A percentile compares a stretch with the other conserved stretches of the same genome.
phyloP scores from a whole-genome alignment of 2,113 vertebrate genomes.

The Cyprinodon tularosa region DNA sequence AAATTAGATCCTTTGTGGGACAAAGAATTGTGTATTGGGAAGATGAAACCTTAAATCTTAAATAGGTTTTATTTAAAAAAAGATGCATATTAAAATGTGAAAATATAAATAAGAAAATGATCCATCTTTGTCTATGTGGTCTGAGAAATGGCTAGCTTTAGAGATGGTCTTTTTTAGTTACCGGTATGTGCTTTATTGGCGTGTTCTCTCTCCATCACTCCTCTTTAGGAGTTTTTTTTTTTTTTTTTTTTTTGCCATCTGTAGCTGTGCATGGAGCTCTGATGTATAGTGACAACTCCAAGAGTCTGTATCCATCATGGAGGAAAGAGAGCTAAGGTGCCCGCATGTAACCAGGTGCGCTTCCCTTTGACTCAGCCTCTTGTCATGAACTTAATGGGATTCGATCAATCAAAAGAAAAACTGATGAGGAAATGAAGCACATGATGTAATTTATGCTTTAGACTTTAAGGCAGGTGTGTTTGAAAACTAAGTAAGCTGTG shows the following conservation, averaged over 20 bases:
- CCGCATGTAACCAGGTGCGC: slow-evolving; percentile 55
- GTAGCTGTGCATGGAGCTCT: slow-evolving; percentile 55
- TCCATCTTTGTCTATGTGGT: background rate
- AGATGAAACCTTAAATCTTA: background rate
- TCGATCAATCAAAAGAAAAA: slow-evolving; percentile 49
- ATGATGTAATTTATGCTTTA: slow-evolving; percentile 2
- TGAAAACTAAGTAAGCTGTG: background rate
- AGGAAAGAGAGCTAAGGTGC: slow-evolving; percentile 9
- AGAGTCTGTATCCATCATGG: slow-evolving; percentile 14
- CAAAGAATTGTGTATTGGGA: slow-evolving; percentile 2
- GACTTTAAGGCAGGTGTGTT: slow-evolving; percentile 12
- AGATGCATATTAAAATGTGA: background rate
- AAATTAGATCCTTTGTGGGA: slow-evolving; percentile 16
- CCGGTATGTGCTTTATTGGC: background rate
- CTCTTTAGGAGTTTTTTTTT: slow-evolving; percentile 29
- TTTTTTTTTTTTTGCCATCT: slow-evolving; percentile 29
- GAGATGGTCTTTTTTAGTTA: background rate
- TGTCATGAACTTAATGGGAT: slow-evolving; percentile 51
- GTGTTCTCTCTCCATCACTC: background rate
- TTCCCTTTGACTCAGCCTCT: slow-evolving; percentile 35
- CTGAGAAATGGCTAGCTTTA: background rate
- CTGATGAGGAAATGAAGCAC: background rate
- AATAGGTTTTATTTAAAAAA: background rate
- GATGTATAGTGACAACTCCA: slow-evolving; percentile 36
- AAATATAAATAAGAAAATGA: background rate